Base-by-base conservation (phyloP, 2,888 invertebrate species). In the Drosophila flavopinicola region DNA sequence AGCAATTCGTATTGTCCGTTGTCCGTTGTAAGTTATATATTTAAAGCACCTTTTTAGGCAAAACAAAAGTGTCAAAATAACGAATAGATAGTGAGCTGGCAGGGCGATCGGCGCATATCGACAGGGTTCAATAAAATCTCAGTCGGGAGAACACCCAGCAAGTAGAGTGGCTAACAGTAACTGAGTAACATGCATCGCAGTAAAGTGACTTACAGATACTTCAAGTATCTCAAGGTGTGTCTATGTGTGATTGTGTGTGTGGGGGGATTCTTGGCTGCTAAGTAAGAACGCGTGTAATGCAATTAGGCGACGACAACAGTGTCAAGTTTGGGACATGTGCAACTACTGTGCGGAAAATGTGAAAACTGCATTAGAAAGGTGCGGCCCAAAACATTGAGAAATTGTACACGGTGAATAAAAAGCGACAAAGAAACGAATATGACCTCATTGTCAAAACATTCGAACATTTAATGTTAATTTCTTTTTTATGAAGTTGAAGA, bases 31-130 rank as follows among this genome's bases (percentile, higher is more conserved):
- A 3, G 82, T 70, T 73, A 82, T 57, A 59, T 84, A 85, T 82
- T 80, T 78, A 64, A 87, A 85, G 85, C 87, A 78, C 85, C 85
- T 87, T 87, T 82, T 82, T 78, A 71, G 83, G 53, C 87, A 58
- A 69, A 73, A 79, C 87, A 85, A 87, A 80, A 85, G 87, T 86
- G 87, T 87, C 87, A 87, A 85, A 87, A 85, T 69, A 86, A 66
- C 47, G 63, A 63, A 79, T 77, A 58, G 78, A 63, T 70, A 56
- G 49, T 13, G n/a, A n/a, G 42, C 42, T 37, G 58, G 33, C 44
- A 35, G 63, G 37, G 30, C 25, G n/a, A 27, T 35, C 10, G 20
- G 27, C 23, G 27, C 23, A 15, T 54, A 9, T 35, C 47, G 35
- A 44, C 27, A 17, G 23, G 49, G 35, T 20, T n/a, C 66, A 51